Base-by-base conservation (phyloP, 2,797 vertebrate species). In the Pyrocephalus nanus region DNA sequence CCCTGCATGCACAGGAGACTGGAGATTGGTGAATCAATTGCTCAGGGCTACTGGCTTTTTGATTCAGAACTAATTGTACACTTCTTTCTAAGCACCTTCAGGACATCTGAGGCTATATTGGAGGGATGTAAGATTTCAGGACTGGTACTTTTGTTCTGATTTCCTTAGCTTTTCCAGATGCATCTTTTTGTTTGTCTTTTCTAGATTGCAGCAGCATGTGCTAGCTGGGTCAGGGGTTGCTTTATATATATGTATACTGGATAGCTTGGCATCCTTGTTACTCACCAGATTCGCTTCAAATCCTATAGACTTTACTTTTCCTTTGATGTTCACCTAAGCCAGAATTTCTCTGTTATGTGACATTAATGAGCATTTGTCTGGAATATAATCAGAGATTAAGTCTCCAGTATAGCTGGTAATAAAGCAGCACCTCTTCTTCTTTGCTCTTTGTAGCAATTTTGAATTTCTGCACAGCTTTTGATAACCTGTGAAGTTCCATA, bases 1-100 rank as follows among this genome's bases (percentile, higher is more conserved):
- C 8, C 25, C 15, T 29, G 17, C 2, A 1, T 12, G 13, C 2
- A 1, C 1, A 5, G 21, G 29, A 80, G 15, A 15, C 20, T 53
- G 48, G 26, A 84, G 17, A 14, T 14, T 48, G 53, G 29, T 80
- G 45, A 67, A 69, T 4, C 26, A 38, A 11, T 64, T 38, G 21
- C 16, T n/a, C 45, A 64, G 8, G 14, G 15, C 29, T 78, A 36
- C 15, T 32, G 38, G 32, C 2, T 36, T 30, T 86, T 88, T 64
- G 20, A 32, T 58, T 78, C 15, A 25, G 26, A 13, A 42, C 45
- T 34, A 10, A 7, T 42, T 57, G n/a, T 20, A 38, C 7, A 3
- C 9, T 25, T 45, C 36, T 45, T 86, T 65, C 45, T 60, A 74
- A 81, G 23, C 11, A 11, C 8, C 26, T 87, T 81, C 26, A 22